Percentiles rank a stretch among this genome's conserved stretches.
Conservation (phyloP, 1,140 invertebrate genomes). For the Formica exsecta region DNA sequence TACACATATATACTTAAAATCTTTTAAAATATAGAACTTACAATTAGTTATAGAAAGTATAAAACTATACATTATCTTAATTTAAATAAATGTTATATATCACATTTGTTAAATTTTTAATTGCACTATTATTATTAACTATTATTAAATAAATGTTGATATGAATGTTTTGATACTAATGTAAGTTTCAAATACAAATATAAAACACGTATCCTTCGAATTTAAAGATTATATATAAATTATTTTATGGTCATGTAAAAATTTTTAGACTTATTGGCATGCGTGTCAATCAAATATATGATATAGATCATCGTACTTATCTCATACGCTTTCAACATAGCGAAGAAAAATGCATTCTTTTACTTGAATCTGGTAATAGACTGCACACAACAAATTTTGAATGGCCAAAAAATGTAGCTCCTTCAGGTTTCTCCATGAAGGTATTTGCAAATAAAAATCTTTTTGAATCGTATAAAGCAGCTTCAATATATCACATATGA, state of each 20-base stretch:
- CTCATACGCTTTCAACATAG: slow-evolving; percentile 94
- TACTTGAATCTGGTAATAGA: slow-evolving; percentile 97
- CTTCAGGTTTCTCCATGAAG: slow-evolving; percentile 99
- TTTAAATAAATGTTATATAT: slow-evolving; percentile 37
- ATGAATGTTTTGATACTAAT: slow-evolving; percentile 1
- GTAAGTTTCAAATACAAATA: not conserved
- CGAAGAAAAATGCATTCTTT: slow-evolving; percentile 94
- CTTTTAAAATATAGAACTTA: not conserved
- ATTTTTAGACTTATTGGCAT: slow-evolving; percentile 93
- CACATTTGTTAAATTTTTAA: not conserved
- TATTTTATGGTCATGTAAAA: slow-evolving; percentile 35
- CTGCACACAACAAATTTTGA: slow-evolving; percentile 98
- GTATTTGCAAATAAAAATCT: slow-evolving; percentile 83
- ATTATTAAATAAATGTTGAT: not conserved
- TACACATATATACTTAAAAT: not conserved
- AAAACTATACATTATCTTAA: slow-evolving; percentile 17
- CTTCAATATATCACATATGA: not conserved
- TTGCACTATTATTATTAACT: no score
- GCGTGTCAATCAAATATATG: slow-evolving; percentile 98
- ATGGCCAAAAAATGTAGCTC: slow-evolving; percentile 98
- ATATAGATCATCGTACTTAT: slow-evolving; percentile 98
- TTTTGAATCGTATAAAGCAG: slow-evolving; percentile 20
- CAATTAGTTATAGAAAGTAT: not conserved
- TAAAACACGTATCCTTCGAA: slow-evolving; percentile 22
- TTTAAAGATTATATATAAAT: slow-evolving; percentile 39